Base-by-base conservation (phyloP, 2,888 invertebrate genomes). In the Agrotis puta region DNA sequence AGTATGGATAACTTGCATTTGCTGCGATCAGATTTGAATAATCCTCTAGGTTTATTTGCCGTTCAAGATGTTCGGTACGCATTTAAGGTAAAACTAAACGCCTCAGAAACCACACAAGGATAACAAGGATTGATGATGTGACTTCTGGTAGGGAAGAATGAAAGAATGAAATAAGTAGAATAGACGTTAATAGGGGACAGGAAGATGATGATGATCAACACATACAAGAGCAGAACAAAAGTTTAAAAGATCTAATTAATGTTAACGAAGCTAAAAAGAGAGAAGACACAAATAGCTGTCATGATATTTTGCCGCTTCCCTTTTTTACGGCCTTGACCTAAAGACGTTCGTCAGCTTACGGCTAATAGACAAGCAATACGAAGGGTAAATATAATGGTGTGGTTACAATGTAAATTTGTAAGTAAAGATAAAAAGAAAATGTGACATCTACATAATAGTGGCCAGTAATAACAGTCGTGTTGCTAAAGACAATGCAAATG, bases 361-460 rank as follows among this genome's bases (percentile, higher is more conserved):
- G 43, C 53, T 51, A 54, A 72, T 56, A 50, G 43, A 61, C 48
- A 64, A 72, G 63, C 62, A 22, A 62, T 22, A 22, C 24, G 45
- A 63, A 45, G 47, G 51, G 24, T 43, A 9, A 71, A 33, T 20
- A 59, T 24, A 47, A 20, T 47, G 20, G 20, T n/a, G 18, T 11
- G 2, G 39, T 39, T 18, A 20, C 24, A 57, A 58, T 47, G 18
- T 61, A 16, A 39, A 20, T 39, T 9, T 9, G 33, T 9, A 33
- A 9, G 5, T 33, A 3, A 14, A 5, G 4, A 27, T 1, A 22
- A n/a, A 18, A 43, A 47, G 9, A 47, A 57, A 43, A 24, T 43
- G 2, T 48, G 13, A n/a, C 7, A 16, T 43, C 24, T 11, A 13
- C 24, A 57, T 16, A n/a, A n/a, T 16, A 43, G 1, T 13, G 2